phyloP scores from a whole-genome alignment of 2,797 vertebrate genomes.

The Rhadinocentrus ornatus region DNA sequence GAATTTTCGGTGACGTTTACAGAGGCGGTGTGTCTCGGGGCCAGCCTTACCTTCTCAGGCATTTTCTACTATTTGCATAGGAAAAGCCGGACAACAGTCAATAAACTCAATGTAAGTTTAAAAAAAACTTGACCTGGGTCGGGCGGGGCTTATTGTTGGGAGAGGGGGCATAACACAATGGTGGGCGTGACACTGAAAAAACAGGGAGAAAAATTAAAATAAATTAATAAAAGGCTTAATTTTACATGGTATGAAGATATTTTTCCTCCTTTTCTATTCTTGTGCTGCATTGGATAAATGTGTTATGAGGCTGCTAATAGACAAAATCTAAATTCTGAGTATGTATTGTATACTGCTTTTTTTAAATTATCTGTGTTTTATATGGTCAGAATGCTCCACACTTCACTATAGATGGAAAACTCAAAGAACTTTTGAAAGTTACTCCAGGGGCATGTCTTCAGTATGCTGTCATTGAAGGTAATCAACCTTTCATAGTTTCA shows the following conservation, averaged over 20 bases:
- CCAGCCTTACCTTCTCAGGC: slow-evolving; percentile 85
- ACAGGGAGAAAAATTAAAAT: not conserved
- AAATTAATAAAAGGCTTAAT: not conserved
- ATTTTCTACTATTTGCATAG: slow-evolving; percentile 87
- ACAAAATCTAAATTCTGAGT: not conserved
- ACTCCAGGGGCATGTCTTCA: slow-evolving; percentile 83
- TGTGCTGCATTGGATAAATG: not conserved
- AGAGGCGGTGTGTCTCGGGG: slow-evolving; percentile 85
- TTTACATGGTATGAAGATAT: not conserved
- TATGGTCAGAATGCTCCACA: slow-evolving; percentile 83
- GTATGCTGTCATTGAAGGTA: slow-evolving; percentile 90
- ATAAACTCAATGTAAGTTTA: slow-evolving; percentile 82
- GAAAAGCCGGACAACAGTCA: slow-evolving; percentile 77
- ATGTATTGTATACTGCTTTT: not conserved
- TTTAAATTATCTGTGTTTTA: slow-evolving; percentile 9
- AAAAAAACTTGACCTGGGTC: too few species aligned
- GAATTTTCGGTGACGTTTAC: slow-evolving; percentile 66
- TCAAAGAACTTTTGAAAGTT: slow-evolving; percentile 81
- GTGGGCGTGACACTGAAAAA: too few species aligned
- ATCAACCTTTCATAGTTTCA: slow-evolving; percentile 34
- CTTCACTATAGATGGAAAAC: slow-evolving; percentile 78
- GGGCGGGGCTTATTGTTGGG: too few species aligned
- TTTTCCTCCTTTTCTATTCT: not conserved
- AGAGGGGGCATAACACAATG: too few species aligned
- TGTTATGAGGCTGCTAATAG: not conserved